Conservation (phyloP, 2,888 invertebrate species). For the Terebella lapidaria region DNA sequence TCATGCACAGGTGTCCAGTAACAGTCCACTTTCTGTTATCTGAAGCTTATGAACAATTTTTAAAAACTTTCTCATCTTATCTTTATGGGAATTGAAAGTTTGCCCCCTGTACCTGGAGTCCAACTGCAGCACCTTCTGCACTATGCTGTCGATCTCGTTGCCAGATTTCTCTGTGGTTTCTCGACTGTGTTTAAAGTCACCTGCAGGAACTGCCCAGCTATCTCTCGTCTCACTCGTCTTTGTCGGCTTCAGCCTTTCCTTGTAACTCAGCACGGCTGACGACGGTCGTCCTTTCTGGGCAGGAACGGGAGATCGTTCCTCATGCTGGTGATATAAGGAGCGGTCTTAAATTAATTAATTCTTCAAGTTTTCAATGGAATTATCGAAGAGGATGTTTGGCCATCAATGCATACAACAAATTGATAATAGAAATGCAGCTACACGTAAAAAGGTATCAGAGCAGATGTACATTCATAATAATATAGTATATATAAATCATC, state of each 20-base stretch:
- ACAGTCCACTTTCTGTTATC: too few relatives aligned
- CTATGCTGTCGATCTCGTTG: background rate
- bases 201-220: background rate
- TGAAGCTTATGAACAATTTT: too few relatives aligned
- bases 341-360: too few relatives aligned
- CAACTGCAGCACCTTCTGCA: background rate
- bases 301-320: background rate
- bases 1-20: too few relatives aligned
- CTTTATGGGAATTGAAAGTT: too few relatives aligned
- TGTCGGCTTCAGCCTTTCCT: background rate
- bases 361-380: too few relatives aligned
- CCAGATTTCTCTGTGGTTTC: background rate
- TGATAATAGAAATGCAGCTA: background rate
- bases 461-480: background rate
- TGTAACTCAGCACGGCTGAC: constrained; percentile 1
- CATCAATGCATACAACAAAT: background rate
- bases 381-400: too few relatives aligned
- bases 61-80: too few relatives aligned
- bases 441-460: background rate
- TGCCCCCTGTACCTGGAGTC: background rate
- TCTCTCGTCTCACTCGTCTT: background rate
- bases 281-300: background rate
- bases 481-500: too few relatives aligned
- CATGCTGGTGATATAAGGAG: too few relatives aligned
- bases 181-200: background rate